Base-by-base conservation (phyloP, 23 tunicate species). In the Diplosoma virens region DNA sequence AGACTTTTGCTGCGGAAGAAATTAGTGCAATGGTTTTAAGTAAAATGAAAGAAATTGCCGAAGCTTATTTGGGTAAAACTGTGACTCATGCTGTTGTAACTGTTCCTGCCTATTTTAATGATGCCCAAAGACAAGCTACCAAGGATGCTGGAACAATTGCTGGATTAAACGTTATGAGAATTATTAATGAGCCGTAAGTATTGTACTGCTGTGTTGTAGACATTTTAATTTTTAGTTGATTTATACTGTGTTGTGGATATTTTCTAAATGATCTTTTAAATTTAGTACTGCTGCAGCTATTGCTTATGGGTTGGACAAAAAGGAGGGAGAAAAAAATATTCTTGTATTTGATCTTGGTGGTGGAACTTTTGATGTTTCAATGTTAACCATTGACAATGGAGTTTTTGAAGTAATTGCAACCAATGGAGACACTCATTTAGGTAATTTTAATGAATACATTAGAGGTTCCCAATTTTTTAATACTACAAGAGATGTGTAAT, bases 321-420 rank as follows among this genome's bases (percentile, higher is more conserved):
- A 65, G 25, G 94, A 93, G 48, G 98, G 98, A 7, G 98, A 93
- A 72, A 93, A 93, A 64, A 93, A 93, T 72, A 86, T 93, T 66
- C 84, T 93, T 56, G 98, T 93, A n/a, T 93, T 93, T 55, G 98
- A 93, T 82, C 71, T 93, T 67, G 98, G 98, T 33, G 98, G 98
- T 59, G 98, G 98, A 2, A 93, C 98, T 78, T 93, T 93, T 59
- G 98, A 93, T 78, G 98, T 93, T 27, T 93, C 98, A 4, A 31
- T 93, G 75, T 80, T 93, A 47, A 87, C 98, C 7, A 93, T 93
- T 35, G 98, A 93, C 76, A 82, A 87, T 41, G 98, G 98, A 24
- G 98, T 93, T 14, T 93, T 93, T 78, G 98, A 93, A 56, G 98
- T 93, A 14, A 82, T 93, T 47, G 93, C 98, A 22, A 93, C 98